Base-by-base conservation (phyloP, 92 coral and sea anemone species). In the Meandrina meandrites region DNA sequence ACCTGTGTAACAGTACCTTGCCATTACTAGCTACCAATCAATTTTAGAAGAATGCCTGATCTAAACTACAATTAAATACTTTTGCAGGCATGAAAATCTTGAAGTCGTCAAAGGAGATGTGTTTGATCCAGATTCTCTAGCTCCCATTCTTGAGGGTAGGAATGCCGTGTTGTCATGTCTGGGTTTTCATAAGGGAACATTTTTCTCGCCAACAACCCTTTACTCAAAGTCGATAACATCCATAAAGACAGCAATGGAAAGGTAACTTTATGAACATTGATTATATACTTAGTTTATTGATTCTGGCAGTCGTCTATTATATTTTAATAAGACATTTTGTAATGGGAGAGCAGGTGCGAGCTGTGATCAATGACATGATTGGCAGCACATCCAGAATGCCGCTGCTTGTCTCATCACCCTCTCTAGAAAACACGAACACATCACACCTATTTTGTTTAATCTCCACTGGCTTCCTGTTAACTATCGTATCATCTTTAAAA, bases 101-200 rank as follows among this genome's bases (percentile, higher is more conserved):
- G 90, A 90, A 35, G 92, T 95, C 5, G 87, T 87, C 18, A 89
- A 93, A 77, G 96, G 94, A 5, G 98, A 95, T 81, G 93, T 92
- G 2, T 89, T 87, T 54, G 93, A 91, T 67, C 50, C 92, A 32
- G 94, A 89, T 72, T 93, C 93, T 36, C 85, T 90, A 54, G 90
- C 88, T 5, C 72, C 94, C 3, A 80, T 84, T 42, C 58, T 95
- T 83, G 87, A 86, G 54, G 94, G 92, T 24, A 95, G 89, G 58
- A 95, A 89, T 91, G 98, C 94, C 37, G 92, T 94, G 58, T 42
- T 95, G 80, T 95, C 96, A 27, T 83, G 93, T 31, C 89, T 93
- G 78, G 96, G 98, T 32, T 51, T 84, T 36, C 73, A 86, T 22
- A 54, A 58, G 48, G 90, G 90, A 88, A 92, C 94, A 37, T 78